Base-by-base conservation (phyloP, 35 echinoderm and acorn worm species). In the Apostichopus parvimensis region DNA sequence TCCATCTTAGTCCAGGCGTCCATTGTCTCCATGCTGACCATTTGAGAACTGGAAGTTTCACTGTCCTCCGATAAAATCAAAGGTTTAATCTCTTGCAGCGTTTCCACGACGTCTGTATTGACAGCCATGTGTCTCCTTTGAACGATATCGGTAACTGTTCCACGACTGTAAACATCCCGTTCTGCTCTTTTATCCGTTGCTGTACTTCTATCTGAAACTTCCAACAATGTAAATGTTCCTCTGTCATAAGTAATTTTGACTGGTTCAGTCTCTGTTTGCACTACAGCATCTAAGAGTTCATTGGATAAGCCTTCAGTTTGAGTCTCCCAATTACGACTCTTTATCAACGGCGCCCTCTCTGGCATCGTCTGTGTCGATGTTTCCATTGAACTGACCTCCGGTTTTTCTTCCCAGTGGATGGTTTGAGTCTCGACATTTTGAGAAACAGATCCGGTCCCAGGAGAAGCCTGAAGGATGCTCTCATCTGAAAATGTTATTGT, bases 111-210 rank as follows among this genome's bases (percentile, higher is more conserved):
- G 5, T 88, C 86, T 1, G 85, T 88, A 72, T 87, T 79, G 28
- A 93, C 72, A 7, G 86, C 85, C 85, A 91, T 91, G 55, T 91
- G 89, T 24, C 89, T 91, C 34, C 45, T 79, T 59, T 91, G 89
- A 17, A 91, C n/a, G 4, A 91, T 73, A 79, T 91, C 89, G 2
- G 89, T 91, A 2, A 91, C 28, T 78, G 89, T 91, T 5, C 89
- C 89, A 15, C 89, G 55, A 53, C 73, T 91, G 28, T 21, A 79
- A 25, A 79, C 21, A 24, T 91, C 89, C 18, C 57, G 25, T 83
- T 90, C 53, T 6, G 23, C 28, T 22, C 72, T 23, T 57, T 57
- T 57, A 26, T 85, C 91, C 56, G 76, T 83, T 5, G 83, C 65
- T 9, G 84, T 82, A 53, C 87, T 90, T 23, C 90, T 87, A 61